phyloP scores from a whole-genome alignment of 2,113 vertebrate species.

The Bubo bubo region DNA sequence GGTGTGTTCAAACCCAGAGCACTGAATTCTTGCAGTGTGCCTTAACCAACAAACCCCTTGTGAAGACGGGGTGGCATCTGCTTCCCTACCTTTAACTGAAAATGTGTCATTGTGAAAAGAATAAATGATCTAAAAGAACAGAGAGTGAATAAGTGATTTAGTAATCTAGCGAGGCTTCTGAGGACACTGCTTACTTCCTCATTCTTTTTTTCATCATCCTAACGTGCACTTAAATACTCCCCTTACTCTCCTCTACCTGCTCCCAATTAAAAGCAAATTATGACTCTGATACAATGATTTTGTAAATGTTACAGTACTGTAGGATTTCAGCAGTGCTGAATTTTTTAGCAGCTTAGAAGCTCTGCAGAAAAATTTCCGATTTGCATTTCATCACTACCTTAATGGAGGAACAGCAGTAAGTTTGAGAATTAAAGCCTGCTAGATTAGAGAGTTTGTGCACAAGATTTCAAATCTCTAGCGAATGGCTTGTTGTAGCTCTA shows the following conservation, averaged over 20 bases:
- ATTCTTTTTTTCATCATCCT: not conserved
- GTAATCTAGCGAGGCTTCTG: not conserved
- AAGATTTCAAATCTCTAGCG: conserved; percentile 65
- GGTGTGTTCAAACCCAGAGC: not conserved
- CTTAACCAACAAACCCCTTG: not conserved
- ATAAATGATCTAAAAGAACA: not conserved
- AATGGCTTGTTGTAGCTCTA: conserved; percentile 52
- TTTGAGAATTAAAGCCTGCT: conserved; percentile 40
- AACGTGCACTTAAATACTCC: not conserved
- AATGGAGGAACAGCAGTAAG: conserved; percentile 24
- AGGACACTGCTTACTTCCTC: not conserved
- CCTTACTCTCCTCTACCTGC: not conserved
- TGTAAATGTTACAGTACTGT: not conserved
- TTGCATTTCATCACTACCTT: conserved; percentile 53
- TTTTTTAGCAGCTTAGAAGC: conserved; percentile 31
- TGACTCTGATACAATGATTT: not conserved
- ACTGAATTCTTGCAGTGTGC: not conserved
- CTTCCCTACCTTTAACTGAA: not conserved
- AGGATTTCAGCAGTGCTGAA: conserved; percentile 15
- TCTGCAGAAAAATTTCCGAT: conserved; percentile 19
- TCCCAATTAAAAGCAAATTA: conserved; percentile 23
- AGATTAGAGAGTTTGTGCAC: conserved; percentile 47
- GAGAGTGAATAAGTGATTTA: not conserved
- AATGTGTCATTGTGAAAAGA: not conserved
- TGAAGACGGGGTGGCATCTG: not conserved